Conservation (phyloP, 2,113 vertebrate genomes). For the Rhagologus leucostigma region DNA sequence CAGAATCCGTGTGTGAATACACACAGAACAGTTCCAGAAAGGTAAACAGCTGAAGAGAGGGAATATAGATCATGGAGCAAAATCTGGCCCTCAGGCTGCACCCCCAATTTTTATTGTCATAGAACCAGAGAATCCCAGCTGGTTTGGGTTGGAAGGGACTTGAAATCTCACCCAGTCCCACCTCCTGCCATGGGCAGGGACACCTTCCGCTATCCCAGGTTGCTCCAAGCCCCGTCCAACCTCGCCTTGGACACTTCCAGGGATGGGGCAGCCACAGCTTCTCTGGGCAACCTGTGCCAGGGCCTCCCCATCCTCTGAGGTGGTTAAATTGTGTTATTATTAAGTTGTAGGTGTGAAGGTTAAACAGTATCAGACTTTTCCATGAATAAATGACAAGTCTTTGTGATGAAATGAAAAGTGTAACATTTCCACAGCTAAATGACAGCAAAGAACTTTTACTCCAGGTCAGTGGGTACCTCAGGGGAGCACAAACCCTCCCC, state of each 20-base stretch:
- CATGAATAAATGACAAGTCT: background rate
- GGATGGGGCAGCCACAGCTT: background rate
- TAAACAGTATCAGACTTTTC: background rate
- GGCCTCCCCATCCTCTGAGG: background rate
- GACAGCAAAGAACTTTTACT: background rate
- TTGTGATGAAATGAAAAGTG: background rate
- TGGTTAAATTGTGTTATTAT: background rate
- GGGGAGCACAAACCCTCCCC: background rate
- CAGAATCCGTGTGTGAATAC: background rate
- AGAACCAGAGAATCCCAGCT: background rate
- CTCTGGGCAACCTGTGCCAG: background rate
- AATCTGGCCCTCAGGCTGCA: background rate
- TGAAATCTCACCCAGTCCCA: background rate
- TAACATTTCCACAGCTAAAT: background rate
- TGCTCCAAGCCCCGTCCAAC: rapidly evolving
- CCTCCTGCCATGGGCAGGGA: background rate
- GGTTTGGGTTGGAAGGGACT: background rate
- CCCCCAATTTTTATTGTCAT: background rate
- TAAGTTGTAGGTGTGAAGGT: background rate
- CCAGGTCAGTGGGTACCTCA: background rate
- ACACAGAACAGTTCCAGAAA: background rate
- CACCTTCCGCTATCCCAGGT: rapidly evolving
- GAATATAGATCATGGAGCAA: background rate
- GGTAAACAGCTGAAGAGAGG: background rate
- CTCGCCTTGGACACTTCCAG: background rate